Base-by-base conservation (phyloP, 2,888 invertebrate genomes). In the Lutraria lutraria region DNA sequence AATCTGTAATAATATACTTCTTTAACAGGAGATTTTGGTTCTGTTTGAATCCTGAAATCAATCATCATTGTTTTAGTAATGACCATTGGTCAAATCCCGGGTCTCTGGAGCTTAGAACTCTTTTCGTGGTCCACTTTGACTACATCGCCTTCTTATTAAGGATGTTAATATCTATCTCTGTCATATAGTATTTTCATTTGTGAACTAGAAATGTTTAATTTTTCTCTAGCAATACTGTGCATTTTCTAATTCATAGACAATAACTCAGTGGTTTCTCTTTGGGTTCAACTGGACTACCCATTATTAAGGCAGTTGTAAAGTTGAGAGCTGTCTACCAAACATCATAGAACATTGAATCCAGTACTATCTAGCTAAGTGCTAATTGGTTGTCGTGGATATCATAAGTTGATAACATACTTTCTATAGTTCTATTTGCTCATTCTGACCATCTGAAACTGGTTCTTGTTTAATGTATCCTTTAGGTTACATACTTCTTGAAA, bases 401-500 rank as follows among this genome's bases (percentile, higher is more conserved):
- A 82, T 56, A 82, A 21, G 54, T 56, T 29, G 81, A 25, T 31
- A 82, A 10, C 81, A 82, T 82, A 56, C 56, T 82, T 31, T 82
- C 56, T 82, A 56, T 56, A 16, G 81, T 82, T 15, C 56, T 8
- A 56, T 82, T 82, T 19, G 56, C 81, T 52, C 81, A 4, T 29
- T 82, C 81, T 56, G 56, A 56, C 81, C 54, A 56, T 25, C 81
- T 53, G 31, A 13, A 56, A 29, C 80, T 85, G 8, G 85, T 88
- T 86, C 86, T 60, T 0, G 88, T 90, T 60, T 89, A 85, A 52
- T 87, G 54, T 16, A 89, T 85, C 0, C 85, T 84, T 34, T 89
- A 34, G 12, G 87, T 34, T 53, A 53, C 90, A 89, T 31, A 87
- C 60, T 53, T 89, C 83, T 89, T 87, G 83, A 34, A 87, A 89